Base-by-base conservation (phyloP, 2,888 invertebrate genomes). In the Lissocephala sabroskyi region DNA sequence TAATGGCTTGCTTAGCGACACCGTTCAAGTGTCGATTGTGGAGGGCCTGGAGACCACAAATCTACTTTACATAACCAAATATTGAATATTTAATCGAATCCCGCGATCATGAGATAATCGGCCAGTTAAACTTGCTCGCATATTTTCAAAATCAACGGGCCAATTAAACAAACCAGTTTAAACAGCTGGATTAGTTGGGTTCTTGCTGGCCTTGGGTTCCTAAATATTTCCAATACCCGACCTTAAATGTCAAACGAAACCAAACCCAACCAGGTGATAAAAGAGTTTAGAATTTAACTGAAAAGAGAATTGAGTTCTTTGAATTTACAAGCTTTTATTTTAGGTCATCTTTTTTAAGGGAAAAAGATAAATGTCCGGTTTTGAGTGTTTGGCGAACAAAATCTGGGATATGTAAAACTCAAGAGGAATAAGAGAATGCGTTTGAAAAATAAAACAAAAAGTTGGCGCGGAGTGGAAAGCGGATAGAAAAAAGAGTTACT, bases 261-360 rank as follows among this genome's bases (percentile, higher is more conserved):
- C 4, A 23, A 23, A 23, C 7, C 4, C 7, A 23, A 23, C 23
- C 23, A 23, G 3, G 23, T 23, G 3, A 7, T 3, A 23, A 23
- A 23, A 3, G 3, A 23, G 23, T 23, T 23, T 23, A 23, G 23
- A 23, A 23, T 23, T 23, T 23, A 23, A 23, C 23, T 7, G 7
- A 35, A 35, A 35, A 28, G 23, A 42, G 35, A 51, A 14, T 30
- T 3, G 10, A 11, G 26, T 37, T 47, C 7, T 53, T 58, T 55
- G 33, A 62, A 76, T 76, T 56, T 76, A 76, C 76, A 74, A 74
- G 70, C 76, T 65, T n/a, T 74, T 74, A 73, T 74, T 73, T 56
- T 18, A 44, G 56, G 53, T 56, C 40, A 41, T 42, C 49, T 28
- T 55, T 41, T 48, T 50, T 52, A n/a, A n/a, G 26, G 48, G 65